These are phyloP conservation scores for Cataglyphis rosenhaueri DNA, from an alignment of 2,888 invertebrate genomes.

Conservation along the genomic window DNA sequence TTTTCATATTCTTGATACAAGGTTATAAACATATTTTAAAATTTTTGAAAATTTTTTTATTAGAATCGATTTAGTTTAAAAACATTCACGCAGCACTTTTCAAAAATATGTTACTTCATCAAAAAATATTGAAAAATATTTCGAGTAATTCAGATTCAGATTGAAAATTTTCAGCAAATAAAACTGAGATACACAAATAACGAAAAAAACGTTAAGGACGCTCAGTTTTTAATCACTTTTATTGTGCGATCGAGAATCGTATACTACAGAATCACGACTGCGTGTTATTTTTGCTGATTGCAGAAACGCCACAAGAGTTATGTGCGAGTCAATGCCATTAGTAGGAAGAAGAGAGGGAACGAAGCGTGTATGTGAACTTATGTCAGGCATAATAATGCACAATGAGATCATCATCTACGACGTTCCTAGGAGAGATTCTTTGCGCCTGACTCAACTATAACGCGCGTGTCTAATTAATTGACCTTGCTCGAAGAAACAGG, in stretches of 20 bases:
- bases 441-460: constrained; percentile 80
- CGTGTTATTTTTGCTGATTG: constrained; percentile 79
- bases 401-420: constrained; percentile 84
- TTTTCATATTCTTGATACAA: constrained; percentile 82
- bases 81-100: neutral
- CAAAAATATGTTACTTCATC: constrained; percentile 1
- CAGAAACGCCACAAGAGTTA: constrained; percentile 73
- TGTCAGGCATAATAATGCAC: constrained; percentile 83
- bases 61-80: neutral
- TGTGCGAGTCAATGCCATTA: constrained; percentile 64
- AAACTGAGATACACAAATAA: neutral
- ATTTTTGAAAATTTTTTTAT: neutral
- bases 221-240: constrained; percentile 70
- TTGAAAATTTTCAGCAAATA: neutral
- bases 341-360: constrained; percentile 59
- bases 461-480: constrained; percentile 73
- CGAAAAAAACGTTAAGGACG: constrained; percentile 14
- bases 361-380: constrained; percentile 77
- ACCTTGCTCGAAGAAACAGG: constrained; percentile 74
- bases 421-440: constrained; percentile 83
- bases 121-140: neutral
- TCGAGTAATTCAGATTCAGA: neutral
- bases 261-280: constrained; percentile 71
- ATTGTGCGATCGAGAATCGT: constrained; percentile 56
- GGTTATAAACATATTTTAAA: constrained; percentile 78